Conservation (phyloP, 2,113 vertebrate genomes). For the Heptranchias perlo region DNA sequence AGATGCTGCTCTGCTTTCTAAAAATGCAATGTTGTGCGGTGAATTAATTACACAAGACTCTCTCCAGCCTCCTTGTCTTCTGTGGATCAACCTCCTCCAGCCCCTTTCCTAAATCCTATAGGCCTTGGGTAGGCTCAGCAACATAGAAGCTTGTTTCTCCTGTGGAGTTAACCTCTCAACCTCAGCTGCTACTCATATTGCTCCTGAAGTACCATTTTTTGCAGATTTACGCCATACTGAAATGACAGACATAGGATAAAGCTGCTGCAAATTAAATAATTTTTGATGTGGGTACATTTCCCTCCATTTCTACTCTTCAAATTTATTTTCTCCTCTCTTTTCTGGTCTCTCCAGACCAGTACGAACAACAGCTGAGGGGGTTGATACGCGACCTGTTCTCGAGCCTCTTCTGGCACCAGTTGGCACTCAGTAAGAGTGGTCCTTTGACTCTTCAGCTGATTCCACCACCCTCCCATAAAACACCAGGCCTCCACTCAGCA, state of each 20-base stretch:
- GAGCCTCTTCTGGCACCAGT: background rate
- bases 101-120: background rate
- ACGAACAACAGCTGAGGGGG: background rate
- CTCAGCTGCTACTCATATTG: background rate
- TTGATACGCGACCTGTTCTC: background rate
- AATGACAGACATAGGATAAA: background rate
- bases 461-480: background rate
- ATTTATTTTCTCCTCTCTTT: background rate
- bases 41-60: background rate
- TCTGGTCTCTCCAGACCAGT: background rate
- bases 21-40: background rate
- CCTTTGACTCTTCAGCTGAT: background rate
- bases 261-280: background rate
- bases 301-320: background rate
- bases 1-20: background rate
- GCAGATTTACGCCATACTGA: background rate
- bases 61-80: background rate
- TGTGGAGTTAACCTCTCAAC: background rate
- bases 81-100: background rate
- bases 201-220: background rate
- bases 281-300: background rate
- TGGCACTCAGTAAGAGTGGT: background rate
- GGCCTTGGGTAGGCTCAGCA: background rate
- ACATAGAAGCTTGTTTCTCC: background rate
- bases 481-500: background rate